phyloP scores from a whole-genome alignment of 1,140 invertebrate genomes.

The Aleiodes sp. region DNA sequence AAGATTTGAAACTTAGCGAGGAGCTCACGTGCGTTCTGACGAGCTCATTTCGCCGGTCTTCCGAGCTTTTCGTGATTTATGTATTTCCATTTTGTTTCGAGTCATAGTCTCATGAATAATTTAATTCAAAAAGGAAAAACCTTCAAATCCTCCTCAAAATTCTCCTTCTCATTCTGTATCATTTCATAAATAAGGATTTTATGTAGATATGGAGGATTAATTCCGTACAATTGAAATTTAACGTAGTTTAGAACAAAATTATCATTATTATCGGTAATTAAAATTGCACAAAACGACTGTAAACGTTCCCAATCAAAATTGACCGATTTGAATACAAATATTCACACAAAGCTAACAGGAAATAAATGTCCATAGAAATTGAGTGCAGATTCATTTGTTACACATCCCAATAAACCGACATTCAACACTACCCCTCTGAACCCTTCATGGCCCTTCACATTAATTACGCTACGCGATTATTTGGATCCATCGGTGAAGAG shows the following conservation, averaged over 20 bases:
- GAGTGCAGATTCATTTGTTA: not conserved
- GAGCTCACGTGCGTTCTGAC: not conserved
- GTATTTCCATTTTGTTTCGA: slow-evolving; percentile 13
- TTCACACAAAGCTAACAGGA: not conserved
- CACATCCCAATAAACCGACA: slow-evolving; percentile 1
- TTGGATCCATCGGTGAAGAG: not conserved
- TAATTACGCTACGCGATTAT: not conserved
- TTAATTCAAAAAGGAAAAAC: not conserved
- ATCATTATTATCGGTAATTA: not conserved
- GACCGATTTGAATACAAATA: not conserved
- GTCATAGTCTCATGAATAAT: slow-evolving; percentile 2
- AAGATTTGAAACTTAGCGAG: not conserved
- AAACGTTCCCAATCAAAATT: not conserved
- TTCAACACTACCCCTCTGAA: not conserved
- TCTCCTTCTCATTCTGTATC: not conserved
- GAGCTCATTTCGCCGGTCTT: not conserved
- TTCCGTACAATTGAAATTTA: not conserved
- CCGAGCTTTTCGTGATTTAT: slow-evolving; percentile 5
- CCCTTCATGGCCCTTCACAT: not conserved
- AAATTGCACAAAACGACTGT: not conserved
- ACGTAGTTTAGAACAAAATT: not conserved
- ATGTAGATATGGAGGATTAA: not conserved
- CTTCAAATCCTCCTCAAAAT: not conserved
- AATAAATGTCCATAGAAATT: not conserved
- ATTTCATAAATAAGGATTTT: not conserved